Conservation (phyloP, 1,140 invertebrate genomes). For the Lepidurus couesii region DNA sequence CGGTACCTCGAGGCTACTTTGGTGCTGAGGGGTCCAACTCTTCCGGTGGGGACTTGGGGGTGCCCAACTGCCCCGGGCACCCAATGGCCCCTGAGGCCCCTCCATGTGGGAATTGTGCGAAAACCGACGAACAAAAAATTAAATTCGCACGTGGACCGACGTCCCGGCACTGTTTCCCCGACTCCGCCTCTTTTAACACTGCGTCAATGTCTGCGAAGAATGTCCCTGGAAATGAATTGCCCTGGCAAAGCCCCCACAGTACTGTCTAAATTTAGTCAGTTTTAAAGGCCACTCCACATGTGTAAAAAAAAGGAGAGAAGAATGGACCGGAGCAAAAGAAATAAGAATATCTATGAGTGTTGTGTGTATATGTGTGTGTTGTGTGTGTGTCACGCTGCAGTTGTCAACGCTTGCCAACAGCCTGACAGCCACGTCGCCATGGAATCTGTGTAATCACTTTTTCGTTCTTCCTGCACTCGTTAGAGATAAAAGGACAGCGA, state of each 20-base stretch:
- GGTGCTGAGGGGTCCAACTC: slow-evolving; percentile 32
- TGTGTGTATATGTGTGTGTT: neutral
- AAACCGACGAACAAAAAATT: neutral
- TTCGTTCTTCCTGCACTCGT: neutral
- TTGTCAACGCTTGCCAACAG: slow-evolving; percentile 1
- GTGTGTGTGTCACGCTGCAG: neutral
- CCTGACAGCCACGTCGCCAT: neutral
- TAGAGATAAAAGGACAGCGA: neutral
- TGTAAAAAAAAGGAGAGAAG: slow-evolving; percentile 12
- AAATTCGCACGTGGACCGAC: neutral
- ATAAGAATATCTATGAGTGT: neutral
- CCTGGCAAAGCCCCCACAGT: neutral
- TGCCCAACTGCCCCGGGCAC: slow-evolving; percentile 29
- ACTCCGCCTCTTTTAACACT: neutral
- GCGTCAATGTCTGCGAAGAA: neutral
- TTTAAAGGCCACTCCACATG: slow-evolving; percentile 37
- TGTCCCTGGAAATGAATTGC: slow-evolving; percentile 7
- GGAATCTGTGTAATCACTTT: slow-evolving; percentile 12
- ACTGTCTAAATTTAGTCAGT: slow-evolving; percentile 3
- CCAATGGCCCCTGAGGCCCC: slow-evolving; percentile 25
- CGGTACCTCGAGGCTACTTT: slow-evolving; percentile 32
- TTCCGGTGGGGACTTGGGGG: slow-evolving; percentile 19
- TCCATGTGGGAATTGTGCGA: slow-evolving; percentile 24
- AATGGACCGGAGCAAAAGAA: neutral
- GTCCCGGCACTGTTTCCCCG: neutral